Conservation (phyloP, 2,888 invertebrate genomes). For the Amiota communis region DNA sequence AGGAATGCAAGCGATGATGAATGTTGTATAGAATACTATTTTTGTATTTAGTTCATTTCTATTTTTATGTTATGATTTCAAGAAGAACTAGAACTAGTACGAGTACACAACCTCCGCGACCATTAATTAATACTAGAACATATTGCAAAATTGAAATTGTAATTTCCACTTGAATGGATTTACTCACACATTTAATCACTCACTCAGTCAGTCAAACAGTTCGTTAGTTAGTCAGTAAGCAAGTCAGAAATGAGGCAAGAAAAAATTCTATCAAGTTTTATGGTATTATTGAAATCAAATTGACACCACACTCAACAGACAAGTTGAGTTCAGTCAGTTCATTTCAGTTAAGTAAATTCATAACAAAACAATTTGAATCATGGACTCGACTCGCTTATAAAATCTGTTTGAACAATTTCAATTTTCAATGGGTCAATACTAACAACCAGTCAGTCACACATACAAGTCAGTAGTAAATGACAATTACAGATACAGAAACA, state of each 20-base stretch:
- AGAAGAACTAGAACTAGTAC: too few species aligned
- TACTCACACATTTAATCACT: neutral
- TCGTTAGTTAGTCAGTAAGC: too few species aligned
- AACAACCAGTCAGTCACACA: too few species aligned
- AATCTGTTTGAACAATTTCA: too few species aligned
- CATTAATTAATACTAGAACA: neutral
- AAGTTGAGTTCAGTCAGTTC: neutral
- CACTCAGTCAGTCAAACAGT: neutral
- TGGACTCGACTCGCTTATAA: neutral
- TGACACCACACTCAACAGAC: neutral
- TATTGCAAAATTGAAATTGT: slow-evolving; percentile 38
- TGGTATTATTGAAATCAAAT: neutral
- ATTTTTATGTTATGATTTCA: neutral
- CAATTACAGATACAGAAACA: too few species aligned
- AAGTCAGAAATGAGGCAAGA: too few species aligned
- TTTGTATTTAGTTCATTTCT: neutral
- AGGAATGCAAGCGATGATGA: neutral
- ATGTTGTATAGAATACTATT: neutral
- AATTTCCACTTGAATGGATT: slow-evolving; percentile 29
- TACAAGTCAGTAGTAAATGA: too few species aligned
- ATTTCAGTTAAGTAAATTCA: neutral
- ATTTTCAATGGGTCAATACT: too few species aligned
- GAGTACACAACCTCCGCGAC: neutral
- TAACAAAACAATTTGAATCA: neutral
- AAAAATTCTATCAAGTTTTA: too few species aligned